These are phyloP conservation scores for Polyodon spathula DNA, from an alignment of 2,113 vertebrate genomes.

Conservation along the genomic window DNA sequence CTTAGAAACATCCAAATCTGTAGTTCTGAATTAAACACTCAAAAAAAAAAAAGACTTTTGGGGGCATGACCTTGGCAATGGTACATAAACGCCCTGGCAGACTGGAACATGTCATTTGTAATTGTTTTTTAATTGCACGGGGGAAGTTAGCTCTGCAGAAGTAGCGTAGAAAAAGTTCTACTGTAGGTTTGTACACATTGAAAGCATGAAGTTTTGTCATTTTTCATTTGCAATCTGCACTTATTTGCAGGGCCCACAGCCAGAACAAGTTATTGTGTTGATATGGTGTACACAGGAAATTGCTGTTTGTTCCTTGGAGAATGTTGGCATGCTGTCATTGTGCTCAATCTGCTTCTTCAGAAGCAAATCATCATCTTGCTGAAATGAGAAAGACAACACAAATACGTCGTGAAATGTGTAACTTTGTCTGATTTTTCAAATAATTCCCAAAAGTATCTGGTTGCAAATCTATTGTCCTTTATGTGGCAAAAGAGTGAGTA, in stretches of 20 bases:
- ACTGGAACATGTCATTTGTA: background rate
- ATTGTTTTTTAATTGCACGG: background rate
- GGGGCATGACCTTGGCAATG: conserved; percentile 35
- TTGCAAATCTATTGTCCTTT: background rate
- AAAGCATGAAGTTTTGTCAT: background rate
- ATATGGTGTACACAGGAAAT: background rate
- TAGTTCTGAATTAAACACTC: conserved; percentile 24
- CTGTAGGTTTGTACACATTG: background rate
- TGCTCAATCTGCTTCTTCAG: no score
- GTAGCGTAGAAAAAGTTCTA: background rate
- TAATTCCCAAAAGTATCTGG: background rate
- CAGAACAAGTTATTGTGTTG: background rate
- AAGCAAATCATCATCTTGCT: no score
- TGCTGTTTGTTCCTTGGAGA: background rate
- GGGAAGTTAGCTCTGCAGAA: background rate
- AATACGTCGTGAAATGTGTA: no score
- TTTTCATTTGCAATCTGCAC: background rate
- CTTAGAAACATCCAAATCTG: conserved; percentile 37
- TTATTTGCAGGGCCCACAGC: conserved; percentile 2
- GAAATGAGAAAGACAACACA: no score
- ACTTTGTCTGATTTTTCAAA: no score
- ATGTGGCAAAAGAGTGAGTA: background rate
- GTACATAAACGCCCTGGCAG: conserved; percentile 22
- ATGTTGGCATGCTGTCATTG: background rate
- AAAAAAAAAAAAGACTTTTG: background rate